Conservation (phyloP, 2,888 invertebrate species). For the Tipula vernalis region DNA sequence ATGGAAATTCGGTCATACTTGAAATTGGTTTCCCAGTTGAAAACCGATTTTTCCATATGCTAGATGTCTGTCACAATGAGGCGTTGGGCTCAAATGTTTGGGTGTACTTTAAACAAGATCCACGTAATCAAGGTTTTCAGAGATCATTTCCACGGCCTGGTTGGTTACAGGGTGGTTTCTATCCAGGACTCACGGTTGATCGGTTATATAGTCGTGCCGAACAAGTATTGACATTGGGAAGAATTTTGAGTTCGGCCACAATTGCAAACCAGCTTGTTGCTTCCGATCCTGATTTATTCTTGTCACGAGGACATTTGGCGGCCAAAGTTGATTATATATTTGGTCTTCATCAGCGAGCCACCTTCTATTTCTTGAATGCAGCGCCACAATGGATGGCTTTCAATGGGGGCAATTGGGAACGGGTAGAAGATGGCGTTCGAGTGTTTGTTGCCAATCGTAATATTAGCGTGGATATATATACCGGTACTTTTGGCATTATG, state of each 20-base stretch:
- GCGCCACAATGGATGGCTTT: slow-evolving; percentile 46
- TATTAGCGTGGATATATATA: slow-evolving; percentile 37
- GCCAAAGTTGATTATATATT: slow-evolving; percentile 42
- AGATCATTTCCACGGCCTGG: slow-evolving; percentile 28
- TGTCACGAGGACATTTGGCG: slow-evolving; percentile 40
- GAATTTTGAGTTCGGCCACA: slow-evolving; percentile 27
- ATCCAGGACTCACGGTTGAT: slow-evolving; percentile 27
- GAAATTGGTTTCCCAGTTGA: slow-evolving; percentile 32
- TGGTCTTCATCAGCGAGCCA: slow-evolving; percentile 38
- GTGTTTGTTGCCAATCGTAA: slow-evolving; percentile 31
- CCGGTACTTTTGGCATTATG: slow-evolving; percentile 43
- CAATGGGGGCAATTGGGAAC: slow-evolving; percentile 45
- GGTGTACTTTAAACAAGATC: slow-evolving; percentile 30
- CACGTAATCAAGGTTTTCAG: slow-evolving; percentile 35
- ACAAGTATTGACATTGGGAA: slow-evolving; percentile 30
- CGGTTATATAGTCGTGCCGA: slow-evolving; percentile 27
- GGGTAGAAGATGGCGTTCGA: slow-evolving; percentile 38
- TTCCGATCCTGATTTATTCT: slow-evolving; percentile 19
- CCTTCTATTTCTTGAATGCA: slow-evolving; percentile 41
- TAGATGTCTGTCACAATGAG: slow-evolving; percentile 35
- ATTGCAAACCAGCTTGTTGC: slow-evolving; percentile 28
- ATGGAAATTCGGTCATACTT: slow-evolving; percentile 17
- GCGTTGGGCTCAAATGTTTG: slow-evolving; percentile 30
- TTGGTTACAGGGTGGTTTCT: slow-evolving; percentile 29
- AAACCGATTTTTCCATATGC: slow-evolving; percentile 26